Conservation (phyloP, 2,113 vertebrate species). For the Fregata magnificens region DNA sequence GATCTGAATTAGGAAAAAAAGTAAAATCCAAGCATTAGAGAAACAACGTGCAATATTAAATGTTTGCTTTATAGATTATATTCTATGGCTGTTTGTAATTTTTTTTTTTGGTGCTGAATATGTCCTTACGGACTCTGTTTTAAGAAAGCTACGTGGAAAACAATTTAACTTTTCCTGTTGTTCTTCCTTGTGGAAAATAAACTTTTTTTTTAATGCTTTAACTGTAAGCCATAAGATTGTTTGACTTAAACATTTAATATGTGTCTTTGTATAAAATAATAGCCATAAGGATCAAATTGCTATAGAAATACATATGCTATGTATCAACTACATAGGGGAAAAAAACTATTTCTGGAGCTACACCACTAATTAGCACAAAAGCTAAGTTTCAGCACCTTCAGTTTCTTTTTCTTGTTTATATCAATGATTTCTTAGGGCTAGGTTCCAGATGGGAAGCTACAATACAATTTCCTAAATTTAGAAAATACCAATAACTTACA, state of each 20-base stretch:
- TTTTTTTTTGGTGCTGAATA: conserved; percentile 76
- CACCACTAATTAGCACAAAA: neutral
- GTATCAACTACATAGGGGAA: neutral
- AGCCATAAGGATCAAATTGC: neutral
- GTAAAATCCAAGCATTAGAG: conserved; percentile 85
- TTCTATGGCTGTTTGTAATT: conserved; percentile 67
- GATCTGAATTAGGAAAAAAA: conserved; percentile 76
- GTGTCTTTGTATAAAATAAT: neutral
- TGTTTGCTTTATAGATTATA: conserved; percentile 82
- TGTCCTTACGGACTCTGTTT: conserved; percentile 86
- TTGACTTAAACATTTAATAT: neutral
- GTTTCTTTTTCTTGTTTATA: neutral
- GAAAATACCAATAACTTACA: neutral
- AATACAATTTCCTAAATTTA: neutral
- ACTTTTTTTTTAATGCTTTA: conserved; percentile 22
- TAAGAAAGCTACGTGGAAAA: conserved; percentile 85
- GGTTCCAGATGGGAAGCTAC: neutral
- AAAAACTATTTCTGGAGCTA: neutral
- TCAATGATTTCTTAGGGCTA: neutral
- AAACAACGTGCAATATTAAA: conserved; percentile 94
- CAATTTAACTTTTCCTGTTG: conserved; percentile 86
- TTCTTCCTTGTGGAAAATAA: conserved; percentile 88
- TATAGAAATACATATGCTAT: neutral
- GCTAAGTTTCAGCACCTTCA: neutral
- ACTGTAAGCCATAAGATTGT: neutral